A percentile compares a stretch with the other conserved stretches of the same genome.
phyloP scores from a whole-genome alignment of 2,888 invertebrate species.

The Julus scandinavius region DNA sequence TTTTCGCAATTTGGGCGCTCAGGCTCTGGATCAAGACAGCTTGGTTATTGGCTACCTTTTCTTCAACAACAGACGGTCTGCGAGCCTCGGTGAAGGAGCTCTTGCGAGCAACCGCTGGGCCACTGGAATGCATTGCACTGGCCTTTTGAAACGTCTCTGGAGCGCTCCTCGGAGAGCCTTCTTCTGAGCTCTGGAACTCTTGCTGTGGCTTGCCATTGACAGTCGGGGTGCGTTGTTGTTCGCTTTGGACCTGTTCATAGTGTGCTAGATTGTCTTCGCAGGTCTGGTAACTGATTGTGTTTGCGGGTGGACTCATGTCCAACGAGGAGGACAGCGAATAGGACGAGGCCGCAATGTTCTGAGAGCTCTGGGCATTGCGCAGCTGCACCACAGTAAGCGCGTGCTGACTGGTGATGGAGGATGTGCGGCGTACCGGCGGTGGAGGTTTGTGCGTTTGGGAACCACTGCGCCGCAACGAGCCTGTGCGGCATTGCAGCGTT shows the following conservation, averaged over 20 bases:
- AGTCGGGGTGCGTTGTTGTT: background rate
- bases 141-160: background rate
- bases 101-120: background rate
- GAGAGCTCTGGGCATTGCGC: constrained; percentile 54
- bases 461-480: constrained; percentile 55
- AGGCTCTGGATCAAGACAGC: constrained; percentile 54
- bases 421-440: constrained; percentile 84
- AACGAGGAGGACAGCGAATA: constrained; percentile 31
- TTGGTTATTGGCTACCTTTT: constrained; percentile 53
- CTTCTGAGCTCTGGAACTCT: background rate
- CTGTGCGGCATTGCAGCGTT: constrained; percentile 53
- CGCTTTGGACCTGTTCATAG: background rate
- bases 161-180: background rate
- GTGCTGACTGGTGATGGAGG: constrained; percentile 68
- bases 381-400: constrained; percentile 55
- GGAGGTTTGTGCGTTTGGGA: constrained; percentile 73
- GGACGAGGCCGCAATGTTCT: constrained; percentile 52
- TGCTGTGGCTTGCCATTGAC: background rate
- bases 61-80: constrained; percentile 50
- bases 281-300: background rate
- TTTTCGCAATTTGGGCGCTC: constrained; percentile 52
- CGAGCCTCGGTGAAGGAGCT: constrained; percentile 13
- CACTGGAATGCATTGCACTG: background rate
- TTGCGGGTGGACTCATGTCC: background rate
- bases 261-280: constrained; percentile 29